phyloP scores from a whole-genome alignment of 2,797 vertebrate species.

The Lophius americanus region DNA sequence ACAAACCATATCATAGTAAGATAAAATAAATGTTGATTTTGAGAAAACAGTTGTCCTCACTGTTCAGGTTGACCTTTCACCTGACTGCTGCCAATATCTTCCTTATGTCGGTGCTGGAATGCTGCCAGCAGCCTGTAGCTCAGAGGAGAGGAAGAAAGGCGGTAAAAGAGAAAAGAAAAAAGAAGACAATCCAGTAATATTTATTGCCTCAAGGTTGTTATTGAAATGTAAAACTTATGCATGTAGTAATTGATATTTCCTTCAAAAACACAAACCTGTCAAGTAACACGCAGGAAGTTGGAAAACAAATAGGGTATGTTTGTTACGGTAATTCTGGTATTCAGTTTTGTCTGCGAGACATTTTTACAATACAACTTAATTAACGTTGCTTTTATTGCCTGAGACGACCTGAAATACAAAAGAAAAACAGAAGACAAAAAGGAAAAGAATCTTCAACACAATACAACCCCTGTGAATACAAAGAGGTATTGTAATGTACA shows the following conservation, averaged over 20 bases:
- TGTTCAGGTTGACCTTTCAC: constrained; percentile 50
- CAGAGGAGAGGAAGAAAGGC: constrained; percentile 2
- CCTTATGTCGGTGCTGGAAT: constrained; percentile 25
- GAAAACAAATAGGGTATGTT: not conserved
- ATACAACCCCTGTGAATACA: constrained; percentile 17
- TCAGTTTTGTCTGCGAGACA: constrained; percentile 5
- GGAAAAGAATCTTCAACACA: constrained; percentile 4
- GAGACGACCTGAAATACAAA: constrained; percentile 28
- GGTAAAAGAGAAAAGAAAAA: not conserved
- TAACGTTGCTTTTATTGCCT: constrained; percentile 6
- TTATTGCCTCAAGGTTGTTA: constrained; percentile 7
- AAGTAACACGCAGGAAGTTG: not conserved
- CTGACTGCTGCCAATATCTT: constrained; percentile 43
- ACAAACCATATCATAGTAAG: constrained; percentile 64
- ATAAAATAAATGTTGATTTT: constrained; percentile 66
- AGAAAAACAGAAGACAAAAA: constrained; percentile 2
- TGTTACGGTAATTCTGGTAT: constrained; percentile 1
- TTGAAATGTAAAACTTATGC: constrained; percentile 36
- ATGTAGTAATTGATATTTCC: constrained; percentile 18
- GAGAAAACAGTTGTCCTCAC: constrained; percentile 47
- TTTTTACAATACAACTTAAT: constrained; percentile 18
- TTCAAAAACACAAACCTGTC: constrained; percentile 1
- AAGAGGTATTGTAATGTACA: constrained; percentile 9
- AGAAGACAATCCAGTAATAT: constrained; percentile 12
- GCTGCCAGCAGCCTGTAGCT: constrained; percentile 37